These are phyloP conservation scores for Excalfactoria chinensis DNA, from an alignment of 2,113 vertebrate genomes.

Conservation along the genomic window DNA sequence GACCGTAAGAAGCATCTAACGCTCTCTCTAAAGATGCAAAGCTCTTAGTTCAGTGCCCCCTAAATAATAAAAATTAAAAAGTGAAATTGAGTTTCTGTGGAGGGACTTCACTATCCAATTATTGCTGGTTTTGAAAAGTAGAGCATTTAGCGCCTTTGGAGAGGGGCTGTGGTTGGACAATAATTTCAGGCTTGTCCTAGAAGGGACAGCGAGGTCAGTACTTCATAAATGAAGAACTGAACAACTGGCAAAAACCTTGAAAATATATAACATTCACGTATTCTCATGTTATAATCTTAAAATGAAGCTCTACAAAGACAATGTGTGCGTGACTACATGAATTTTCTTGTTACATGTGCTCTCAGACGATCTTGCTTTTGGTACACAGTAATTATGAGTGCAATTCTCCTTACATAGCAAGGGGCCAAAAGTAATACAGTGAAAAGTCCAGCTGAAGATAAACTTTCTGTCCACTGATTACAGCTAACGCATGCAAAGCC, in stretches of 20 bases:
- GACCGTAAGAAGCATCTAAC: neutral
- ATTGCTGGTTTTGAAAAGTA: slow-evolving; percentile 10
- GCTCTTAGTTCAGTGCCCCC: neutral
- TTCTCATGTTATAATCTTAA: neutral
- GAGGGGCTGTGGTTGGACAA: neutral
- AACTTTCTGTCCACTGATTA: neutral
- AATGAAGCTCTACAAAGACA: slow-evolving; percentile 6
- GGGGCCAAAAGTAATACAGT: neutral
- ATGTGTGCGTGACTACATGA: fast-evolving
- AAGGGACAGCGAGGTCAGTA: neutral
- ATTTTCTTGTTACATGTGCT: neutral
- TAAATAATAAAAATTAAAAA: neutral
- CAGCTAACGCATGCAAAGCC: neutral
- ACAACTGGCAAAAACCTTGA: neutral
- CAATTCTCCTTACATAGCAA: slow-evolving; percentile 25
- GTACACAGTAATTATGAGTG: neutral
- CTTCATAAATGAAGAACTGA: neutral
- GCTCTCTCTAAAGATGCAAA: neutral
- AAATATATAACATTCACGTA: neutral
- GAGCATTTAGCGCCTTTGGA: neutral
- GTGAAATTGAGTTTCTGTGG: neutral
- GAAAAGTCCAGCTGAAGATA: slow-evolving; percentile 21
- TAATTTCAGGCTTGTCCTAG: neutral
- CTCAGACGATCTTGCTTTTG: neutral
- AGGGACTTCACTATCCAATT: neutral